Evolutionary conservation across 1,140 invertebrate genomes (phyloP), one percentile per base, ranked within the genome.

Genomic region (Macrobrachium rosenbergii): DNA sequence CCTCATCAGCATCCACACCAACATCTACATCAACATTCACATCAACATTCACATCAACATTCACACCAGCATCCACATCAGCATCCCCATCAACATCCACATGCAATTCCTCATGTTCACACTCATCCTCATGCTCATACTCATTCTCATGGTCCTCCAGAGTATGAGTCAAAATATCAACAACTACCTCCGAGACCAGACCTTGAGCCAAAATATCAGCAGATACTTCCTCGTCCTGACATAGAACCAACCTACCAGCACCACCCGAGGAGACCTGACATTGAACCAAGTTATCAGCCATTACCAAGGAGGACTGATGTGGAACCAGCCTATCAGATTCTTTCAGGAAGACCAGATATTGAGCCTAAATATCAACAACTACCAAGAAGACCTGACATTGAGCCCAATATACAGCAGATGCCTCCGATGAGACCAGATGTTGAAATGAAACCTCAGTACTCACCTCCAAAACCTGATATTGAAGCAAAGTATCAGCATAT

Each of bases 221-320:
- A 23, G 43, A 43, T 60, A n/a, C 17, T 60, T 72, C 67, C 64
- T 7, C 21, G 76, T 43, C 76, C 58, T 2, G 85, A 81, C 19
- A 73, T 87, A 21, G 85, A 87, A 14, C 85, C 78, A 12, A 87
- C 81, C 58, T 87, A 81, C 59, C 82, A 83, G 60, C 67, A 60
- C 5, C 45, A 21, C 37, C 67, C 60, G 12, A 87, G 85, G 63
- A 23, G 77, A 80, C 85, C 85, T 12, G 85, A 87, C 60, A 81
- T 87, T 21, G 85, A 87, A 72, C 85, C 85, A 2, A 87, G 81
- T 73, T 87, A 87, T 43, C 78, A 75, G n/a, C 78, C 21, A 21
- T 72, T 87, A 10, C 85, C 85, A 43, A 81, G 85, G 58, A 23
- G 43, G 63, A 78, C 67, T 19, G 85, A 87, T 60, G 63, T 81